A percentile compares a stretch with the other conserved stretches of the same genome.
phyloP scores from a whole-genome alignment of 2,797 vertebrate genomes.

The Eptatretus atami region DNA sequence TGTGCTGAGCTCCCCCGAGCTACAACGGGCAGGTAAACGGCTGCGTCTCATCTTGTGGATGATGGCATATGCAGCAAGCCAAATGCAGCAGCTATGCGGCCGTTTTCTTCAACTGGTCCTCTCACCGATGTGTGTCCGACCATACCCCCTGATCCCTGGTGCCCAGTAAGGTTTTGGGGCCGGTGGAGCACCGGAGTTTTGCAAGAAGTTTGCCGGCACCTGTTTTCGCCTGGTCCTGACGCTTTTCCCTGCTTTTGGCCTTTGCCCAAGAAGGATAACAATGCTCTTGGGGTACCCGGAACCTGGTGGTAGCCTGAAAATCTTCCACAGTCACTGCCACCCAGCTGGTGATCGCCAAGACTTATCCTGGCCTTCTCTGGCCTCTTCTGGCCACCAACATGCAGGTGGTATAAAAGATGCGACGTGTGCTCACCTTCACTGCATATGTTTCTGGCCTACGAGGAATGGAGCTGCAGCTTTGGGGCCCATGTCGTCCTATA shows the following conservation, averaged over 20 bases:
- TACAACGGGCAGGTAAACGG: background rate
- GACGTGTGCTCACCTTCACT: constrained; percentile 31
- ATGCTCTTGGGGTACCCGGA: constrained; percentile 12
- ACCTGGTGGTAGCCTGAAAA: constrained; percentile 16
- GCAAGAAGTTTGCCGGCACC: constrained; percentile 59
- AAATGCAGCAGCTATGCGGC: background rate
- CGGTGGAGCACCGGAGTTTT: constrained; percentile 59
- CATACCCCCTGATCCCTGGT: constrained; percentile 69
- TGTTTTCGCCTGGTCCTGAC: constrained; percentile 62
- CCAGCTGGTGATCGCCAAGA: constrained; percentile 9
- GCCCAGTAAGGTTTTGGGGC: constrained; percentile 63
- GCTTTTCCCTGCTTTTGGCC: constrained; percentile 53
- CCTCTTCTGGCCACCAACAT: constrained; percentile 34
- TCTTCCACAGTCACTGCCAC: constrained; percentile 17
- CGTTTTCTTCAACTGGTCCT: constrained; percentile 10
- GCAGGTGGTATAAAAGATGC: constrained; percentile 26
- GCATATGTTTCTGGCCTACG: constrained; percentile 55
- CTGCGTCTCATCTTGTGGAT: background rate
- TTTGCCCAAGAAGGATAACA: constrained; percentile 60
- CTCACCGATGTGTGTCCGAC: constrained; percentile 23
- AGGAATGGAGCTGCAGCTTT: constrained; percentile 23
- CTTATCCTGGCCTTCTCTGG: constrained; percentile 15
- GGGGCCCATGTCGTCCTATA: constrained; percentile 39
- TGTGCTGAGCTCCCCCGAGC: no score
- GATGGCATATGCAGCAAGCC: background rate